Evolutionary conservation across 2,113 vertebrate species (phyloP), one percentile per base, ranked within the genome.

Genomic region (Cynoglossus semilaevis): DNA sequence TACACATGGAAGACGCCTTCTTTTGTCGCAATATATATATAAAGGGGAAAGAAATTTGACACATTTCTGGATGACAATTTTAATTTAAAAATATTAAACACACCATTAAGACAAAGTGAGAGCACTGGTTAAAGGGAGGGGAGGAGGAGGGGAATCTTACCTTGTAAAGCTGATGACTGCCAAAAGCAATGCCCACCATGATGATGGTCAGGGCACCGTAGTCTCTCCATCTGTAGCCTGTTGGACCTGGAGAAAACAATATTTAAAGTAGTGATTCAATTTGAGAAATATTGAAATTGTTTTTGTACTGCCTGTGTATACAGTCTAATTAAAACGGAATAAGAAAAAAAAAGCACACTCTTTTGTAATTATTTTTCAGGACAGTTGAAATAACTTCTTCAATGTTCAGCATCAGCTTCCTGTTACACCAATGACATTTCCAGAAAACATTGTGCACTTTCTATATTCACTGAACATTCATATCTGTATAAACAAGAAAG

Each of bases 121-220:
- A 16, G 17, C 15, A 8, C 13, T 7, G 37, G 35, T 7, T 51
- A 9, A 58, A 43, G 50, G 13, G 46, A 68, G 19, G 12, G 48
- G 18, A 29, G 44, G 37, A 52, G n/a, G 44, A 37, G 6, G 22
- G 43, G 29, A 19, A 15, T 51, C 72, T 59, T 91, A 93, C 97
- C 91, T 93, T 95, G 86, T 98, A 99, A 18, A 99, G 92, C 63
- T 98, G 96, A 88, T 98, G 93, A 76, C 97, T 96, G 70, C 97
- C 94, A 58, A 97, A 95, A 2, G 95, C 91, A 7, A 98, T 92
- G 74, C 96, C 96, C 22, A 95, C 91, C 93, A 96, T 91, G 69
- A 99, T 93, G 86, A 99, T 85, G 9, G 96, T 92, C 79, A 99
- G 85, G 67, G 96, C 95, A 9, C 96, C 92, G 1, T 97, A 99